Percentiles rank a stretch among this genome's conserved stretches.
Evolutionary conservation across 2,113 vertebrate species (phyloP).

Genomic region (Vulpes lagopus): DNA sequence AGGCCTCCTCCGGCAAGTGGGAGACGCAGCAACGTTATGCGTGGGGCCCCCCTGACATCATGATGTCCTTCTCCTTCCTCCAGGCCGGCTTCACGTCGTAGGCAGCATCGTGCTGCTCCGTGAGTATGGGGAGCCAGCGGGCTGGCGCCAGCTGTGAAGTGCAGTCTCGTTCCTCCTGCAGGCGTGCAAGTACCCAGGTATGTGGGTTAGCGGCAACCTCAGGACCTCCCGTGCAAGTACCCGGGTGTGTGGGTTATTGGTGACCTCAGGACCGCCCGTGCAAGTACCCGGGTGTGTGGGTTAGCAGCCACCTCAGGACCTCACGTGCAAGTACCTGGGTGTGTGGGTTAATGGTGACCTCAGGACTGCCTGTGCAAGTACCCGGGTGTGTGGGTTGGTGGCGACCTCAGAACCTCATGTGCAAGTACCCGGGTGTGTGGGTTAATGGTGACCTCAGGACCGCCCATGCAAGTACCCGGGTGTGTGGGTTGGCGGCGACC

Average conservation of each 20-base stretch:
- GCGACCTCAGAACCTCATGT: no score
- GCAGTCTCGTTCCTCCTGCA: background rate
- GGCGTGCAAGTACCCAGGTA: rapidly evolving
- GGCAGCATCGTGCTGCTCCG: constrained; percentile 92
- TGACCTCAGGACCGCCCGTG: no score
- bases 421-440: rapidly evolving
- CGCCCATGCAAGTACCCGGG: rapidly evolving
- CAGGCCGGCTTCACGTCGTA: constrained; percentile 94
- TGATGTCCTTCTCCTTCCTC: constrained; percentile 95
- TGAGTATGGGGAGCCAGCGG: constrained; percentile 93
- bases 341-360: no score
- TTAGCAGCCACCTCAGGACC: no score
- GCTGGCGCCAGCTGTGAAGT: constrained; percentile 23
- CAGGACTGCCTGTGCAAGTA: rapidly evolving
- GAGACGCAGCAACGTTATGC: constrained; percentile 94
- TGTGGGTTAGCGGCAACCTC: rapidly evolving
- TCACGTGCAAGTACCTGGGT: rapidly evolving
- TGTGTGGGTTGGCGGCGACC: rapidly evolving
- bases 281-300: rapidly evolving
- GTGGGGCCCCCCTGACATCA: constrained; percentile 96
- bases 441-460: no score
- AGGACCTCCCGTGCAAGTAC: constrained; percentile 81
- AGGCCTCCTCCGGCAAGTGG: constrained; percentile 94
- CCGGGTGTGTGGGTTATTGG: rapidly evolving
- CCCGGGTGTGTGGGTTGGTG: no score